A percentile compares a stretch with the other conserved stretches of the same genome.
Conservation (phyloP, 1,140 invertebrate genomes). For the Drosophila equinoxialis region DNA sequence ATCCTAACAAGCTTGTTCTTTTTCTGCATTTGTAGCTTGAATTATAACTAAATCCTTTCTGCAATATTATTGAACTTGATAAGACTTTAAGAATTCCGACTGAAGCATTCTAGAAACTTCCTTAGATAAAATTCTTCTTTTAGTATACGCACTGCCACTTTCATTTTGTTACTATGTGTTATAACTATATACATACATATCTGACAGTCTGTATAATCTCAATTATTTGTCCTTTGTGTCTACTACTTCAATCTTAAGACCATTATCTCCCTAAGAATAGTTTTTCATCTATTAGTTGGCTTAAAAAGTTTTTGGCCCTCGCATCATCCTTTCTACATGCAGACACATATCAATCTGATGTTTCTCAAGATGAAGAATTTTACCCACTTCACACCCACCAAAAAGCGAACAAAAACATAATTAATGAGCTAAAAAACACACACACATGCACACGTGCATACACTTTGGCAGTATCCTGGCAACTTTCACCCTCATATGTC, state of each 20-base stretch:
- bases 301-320: slow-evolving; percentile 3
- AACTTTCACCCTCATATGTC: slow-evolving; percentile 24
- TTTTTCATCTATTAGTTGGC: slow-evolving; percentile 14
- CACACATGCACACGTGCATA: slow-evolving; percentile 20
- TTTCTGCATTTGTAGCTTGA: too few species aligned
- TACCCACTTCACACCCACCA: slow-evolving; percentile 4
- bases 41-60: too few species aligned
- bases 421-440: slow-evolving; percentile 63
- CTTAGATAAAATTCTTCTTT: too few species aligned
- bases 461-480: slow-evolving; percentile 8
- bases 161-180: too few species aligned
- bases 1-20: too few species aligned
- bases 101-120: too few species aligned
- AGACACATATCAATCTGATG: slow-evolving; percentile 12
- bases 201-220: background rate
- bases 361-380: slow-evolving; percentile 13
- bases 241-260: background rate
- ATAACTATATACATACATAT: too few species aligned
- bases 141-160: too few species aligned
- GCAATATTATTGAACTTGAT: too few species aligned
- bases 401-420: slow-evolving; percentile 55
- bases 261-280: slow-evolving; percentile 12
- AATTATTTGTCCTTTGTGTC: background rate
- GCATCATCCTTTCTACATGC: background rate
- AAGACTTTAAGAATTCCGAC: too few species aligned